These are phyloP conservation scores for Spermophilus dauricus DNA, from an alignment of 2,113 vertebrate genomes.

Conservation along the genomic window DNA sequence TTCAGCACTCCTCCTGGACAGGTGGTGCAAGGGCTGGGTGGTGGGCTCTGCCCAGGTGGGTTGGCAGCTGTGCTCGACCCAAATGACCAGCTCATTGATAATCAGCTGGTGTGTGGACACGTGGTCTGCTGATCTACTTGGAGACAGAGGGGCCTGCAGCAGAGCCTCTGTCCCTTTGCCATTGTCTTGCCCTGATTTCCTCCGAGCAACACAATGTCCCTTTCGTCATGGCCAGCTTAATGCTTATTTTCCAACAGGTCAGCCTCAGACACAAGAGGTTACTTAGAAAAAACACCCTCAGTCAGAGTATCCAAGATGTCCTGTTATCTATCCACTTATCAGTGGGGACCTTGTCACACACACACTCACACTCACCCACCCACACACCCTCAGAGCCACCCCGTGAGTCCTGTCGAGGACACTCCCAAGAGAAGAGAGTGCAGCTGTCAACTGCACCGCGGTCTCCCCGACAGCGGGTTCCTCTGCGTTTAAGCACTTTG, in stretches of 20 bases:
- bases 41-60: too few species aligned
- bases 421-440: not conserved
- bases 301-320: fast-evolving
- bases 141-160: not conserved
- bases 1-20: too few species aligned
- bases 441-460: fast-evolving
- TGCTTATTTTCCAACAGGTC: too few species aligned
- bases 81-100: not conserved
- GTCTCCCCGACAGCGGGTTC: not conserved
- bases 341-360: too few species aligned
- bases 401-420: not conserved
- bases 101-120: fast-evolving
- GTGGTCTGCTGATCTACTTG: not conserved
- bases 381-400: not conserved
- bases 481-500: not conserved
- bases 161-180: too few species aligned
- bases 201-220: not conserved
- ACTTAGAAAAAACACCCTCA: not conserved
- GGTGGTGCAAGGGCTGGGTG: too few species aligned
- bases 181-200: not conserved
- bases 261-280: fast-evolving
- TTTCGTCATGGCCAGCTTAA: not conserved
- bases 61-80: not conserved
- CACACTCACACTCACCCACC: not conserved
- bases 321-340: not conserved